A percentile compares a stretch with the other conserved stretches of the same genome.
These are phyloP conservation scores for Oceanodroma tethys DNA, from an alignment of 2,113 vertebrate genomes.

Conservation along the genomic window DNA sequence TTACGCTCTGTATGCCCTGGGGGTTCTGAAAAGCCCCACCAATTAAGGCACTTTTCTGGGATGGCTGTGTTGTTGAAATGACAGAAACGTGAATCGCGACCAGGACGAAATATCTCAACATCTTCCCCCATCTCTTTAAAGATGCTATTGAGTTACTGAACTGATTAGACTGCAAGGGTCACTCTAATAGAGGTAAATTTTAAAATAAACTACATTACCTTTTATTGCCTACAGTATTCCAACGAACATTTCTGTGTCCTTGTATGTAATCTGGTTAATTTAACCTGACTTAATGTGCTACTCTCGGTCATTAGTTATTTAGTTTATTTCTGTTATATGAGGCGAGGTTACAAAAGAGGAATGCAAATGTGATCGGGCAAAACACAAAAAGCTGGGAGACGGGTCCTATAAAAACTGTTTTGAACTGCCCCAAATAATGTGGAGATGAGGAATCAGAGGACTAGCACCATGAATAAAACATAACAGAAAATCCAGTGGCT, in stretches of 20 bases:
- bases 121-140: not conserved
- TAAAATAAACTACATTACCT: not conserved
- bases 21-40: not conserved
- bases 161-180: not conserved
- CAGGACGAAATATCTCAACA: not conserved
- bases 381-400: not conserved
- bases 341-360: not conserved
- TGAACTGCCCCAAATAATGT: not conserved
- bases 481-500: not conserved
- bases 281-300: not conserved
- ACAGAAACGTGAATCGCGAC: not conserved
- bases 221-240: not conserved
- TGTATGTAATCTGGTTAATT: not conserved
- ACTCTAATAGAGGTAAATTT: not conserved
- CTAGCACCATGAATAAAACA: not conserved
- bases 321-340: not conserved
- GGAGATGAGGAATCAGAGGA: not conserved
- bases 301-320: not conserved
- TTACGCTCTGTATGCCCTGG: not conserved
- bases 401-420: not conserved
- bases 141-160: not conserved
- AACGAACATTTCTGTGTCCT: not conserved
- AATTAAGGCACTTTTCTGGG: not conserved
- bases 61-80: not conserved
- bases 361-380: not conserved